These are phyloP conservation scores for Carlito syrichta DNA, from an alignment of 2,113 vertebrate species.

Conservation along the genomic window DNA sequence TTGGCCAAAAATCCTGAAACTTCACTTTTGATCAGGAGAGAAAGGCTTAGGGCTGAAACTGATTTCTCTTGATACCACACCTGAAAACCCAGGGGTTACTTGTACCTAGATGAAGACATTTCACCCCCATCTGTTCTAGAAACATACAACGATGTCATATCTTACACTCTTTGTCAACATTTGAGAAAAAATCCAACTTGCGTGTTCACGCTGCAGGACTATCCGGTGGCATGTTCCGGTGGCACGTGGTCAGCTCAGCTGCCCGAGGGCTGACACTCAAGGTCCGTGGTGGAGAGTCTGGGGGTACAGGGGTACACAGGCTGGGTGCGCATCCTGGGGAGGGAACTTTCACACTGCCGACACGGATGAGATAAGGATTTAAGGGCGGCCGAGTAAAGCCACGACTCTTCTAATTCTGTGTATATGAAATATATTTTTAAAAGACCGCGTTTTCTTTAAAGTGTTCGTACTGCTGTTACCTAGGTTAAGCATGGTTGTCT, in stretches of 20 bases:
- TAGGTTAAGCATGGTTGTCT: constrained; percentile 72
- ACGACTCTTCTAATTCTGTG: constrained; percentile 59
- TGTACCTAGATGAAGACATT: constrained; percentile 15
- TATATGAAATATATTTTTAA: constrained; percentile 78
- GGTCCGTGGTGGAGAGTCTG: too few species aligned
- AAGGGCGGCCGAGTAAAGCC: not conserved
- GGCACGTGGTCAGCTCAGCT: not conserved
- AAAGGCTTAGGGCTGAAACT: not conserved
- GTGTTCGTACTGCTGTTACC: constrained; percentile 76
- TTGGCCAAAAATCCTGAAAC: not conserved
- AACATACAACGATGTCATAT: not conserved
- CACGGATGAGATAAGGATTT: not conserved
- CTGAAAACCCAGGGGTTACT: not conserved
- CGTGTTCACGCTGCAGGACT: constrained; percentile 66
- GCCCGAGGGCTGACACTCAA: not conserved
- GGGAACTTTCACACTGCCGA: not conserved
- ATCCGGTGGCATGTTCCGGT: rapidly evolving
- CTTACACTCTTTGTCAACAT: constrained; percentile 72
- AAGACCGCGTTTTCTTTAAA: constrained; percentile 69
- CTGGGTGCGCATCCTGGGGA: too few species aligned
- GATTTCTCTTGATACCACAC: constrained; percentile 1
- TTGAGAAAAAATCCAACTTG: constrained; percentile 37
- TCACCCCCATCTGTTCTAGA: constrained; percentile 24
- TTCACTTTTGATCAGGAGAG: constrained; percentile 6
- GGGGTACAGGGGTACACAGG: too few species aligned